Conservation (phyloP, 2,113 vertebrate species). For the Macaca fascicularis region T2T-MFA8v1.1 NC_088395.1:147433501-147434000, state of each 20-base stretch:
- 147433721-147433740: not conserved
- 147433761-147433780: not conserved
- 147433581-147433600: not conserved
- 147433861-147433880: not conserved
- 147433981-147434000: not conserved
- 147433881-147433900: not conserved
- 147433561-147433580: not conserved
- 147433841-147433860: not conserved
- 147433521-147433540: not conserved
- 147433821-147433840: not conserved
- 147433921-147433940: not conserved
- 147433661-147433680: not conserved
- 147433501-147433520: not conserved
- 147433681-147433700: slow-evolving; percentile 20
- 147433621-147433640: not conserved
- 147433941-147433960: not conserved
- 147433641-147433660: not conserved
- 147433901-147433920: not conserved
- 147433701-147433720: not conserved
- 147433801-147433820: not conserved
- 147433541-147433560: not conserved
- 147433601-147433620: not conserved
- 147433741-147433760: not conserved
- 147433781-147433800: not conserved
- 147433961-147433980: not conserved